These are phyloP conservation scores for Drosophila bifasciata DNA, from an alignment of 1,140 invertebrate species.

Conservation along the genomic window DNA sequence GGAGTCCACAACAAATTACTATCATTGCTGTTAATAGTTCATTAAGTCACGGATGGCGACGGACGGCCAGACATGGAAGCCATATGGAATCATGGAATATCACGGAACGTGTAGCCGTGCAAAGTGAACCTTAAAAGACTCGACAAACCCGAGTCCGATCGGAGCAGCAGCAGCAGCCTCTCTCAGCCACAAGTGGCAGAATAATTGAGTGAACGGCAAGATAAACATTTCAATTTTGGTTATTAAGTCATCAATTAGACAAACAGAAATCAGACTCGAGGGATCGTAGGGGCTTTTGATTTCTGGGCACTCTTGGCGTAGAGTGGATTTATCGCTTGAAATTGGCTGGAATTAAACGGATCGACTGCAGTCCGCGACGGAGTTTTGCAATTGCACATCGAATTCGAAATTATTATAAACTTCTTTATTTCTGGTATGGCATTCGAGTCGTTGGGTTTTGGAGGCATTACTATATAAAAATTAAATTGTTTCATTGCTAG, in stretches of 20 bases:
- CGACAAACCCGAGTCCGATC: conserved; percentile 10
- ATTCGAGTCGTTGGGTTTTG: conserved; percentile 9
- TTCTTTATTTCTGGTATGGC: conserved; percentile 16
- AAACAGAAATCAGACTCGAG: conserved; percentile 30
- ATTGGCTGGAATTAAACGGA: conserved; percentile 24
- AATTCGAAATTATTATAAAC: conserved; percentile 8
- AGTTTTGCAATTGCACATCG: conserved; percentile 33
- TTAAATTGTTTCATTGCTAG: conserved; percentile 15
- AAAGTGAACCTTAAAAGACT: conserved; percentile 54
- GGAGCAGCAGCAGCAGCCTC: conserved; percentile 5
- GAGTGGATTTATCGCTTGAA: not conserved
- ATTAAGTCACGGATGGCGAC: conserved; percentile 74
- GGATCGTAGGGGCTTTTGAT: conserved; percentile 10
- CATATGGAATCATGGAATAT: conserved; percentile 50
- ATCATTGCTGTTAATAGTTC: conserved; percentile 83
- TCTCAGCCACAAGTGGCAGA: conserved; percentile 71
- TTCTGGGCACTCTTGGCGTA: not conserved
- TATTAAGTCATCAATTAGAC: conserved; percentile 81
- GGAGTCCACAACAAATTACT: conserved; percentile 74
- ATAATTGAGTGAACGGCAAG: conserved; percentile 79
- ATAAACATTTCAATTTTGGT: conserved; percentile 80
- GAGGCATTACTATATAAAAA: conserved; percentile 1
- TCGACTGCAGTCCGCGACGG: not conserved
- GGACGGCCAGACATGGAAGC: conserved; percentile 52
- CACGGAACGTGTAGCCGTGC: conserved; percentile 63